These are phyloP conservation scores for Echinometra lucunter DNA, from an alignment of 53 echinoderm and acorn worm species.

Conservation along the genomic window DNA sequence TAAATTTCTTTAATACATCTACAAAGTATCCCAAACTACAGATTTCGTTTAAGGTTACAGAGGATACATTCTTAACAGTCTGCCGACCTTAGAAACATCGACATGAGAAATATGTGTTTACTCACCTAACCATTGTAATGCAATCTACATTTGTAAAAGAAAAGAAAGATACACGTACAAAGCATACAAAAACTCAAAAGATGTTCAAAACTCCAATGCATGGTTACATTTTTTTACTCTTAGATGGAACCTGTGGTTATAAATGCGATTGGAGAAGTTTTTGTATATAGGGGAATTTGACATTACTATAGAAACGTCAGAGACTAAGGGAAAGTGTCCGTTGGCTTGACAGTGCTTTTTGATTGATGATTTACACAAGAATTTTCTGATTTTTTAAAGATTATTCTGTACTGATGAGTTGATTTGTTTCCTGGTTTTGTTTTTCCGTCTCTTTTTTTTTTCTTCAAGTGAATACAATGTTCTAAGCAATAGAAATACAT, in stretches of 20 bases:
- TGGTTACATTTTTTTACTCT: background rate
- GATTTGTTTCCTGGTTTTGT: background rate
- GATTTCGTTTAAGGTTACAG: background rate
- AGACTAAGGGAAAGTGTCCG: background rate
- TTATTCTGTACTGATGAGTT: background rate
- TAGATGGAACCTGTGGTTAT: too few relatives aligned
- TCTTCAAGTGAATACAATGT: background rate
- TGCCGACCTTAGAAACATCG: background rate
- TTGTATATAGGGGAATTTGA: too few relatives aligned
- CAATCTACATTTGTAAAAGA: background rate
- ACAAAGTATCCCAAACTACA: background rate
- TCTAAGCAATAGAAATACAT: background rate
- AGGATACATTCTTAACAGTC: background rate
- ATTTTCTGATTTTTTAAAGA: background rate
- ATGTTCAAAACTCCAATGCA: too few relatives aligned
- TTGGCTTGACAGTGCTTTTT: background rate
- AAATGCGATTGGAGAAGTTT: too few relatives aligned
- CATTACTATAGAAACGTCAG: background rate
- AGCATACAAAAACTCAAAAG: background rate
- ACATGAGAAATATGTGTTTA: slow-evolving; percentile 28
- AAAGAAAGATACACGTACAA: background rate
- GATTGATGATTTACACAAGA: too few relatives aligned
- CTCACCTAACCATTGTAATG: slow-evolving; percentile 20
- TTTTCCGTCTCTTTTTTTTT: background rate
- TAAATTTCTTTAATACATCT: background rate